Percentiles rank a stretch among this genome's conserved stretches.
Evolutionary conservation across 2,113 vertebrate genomes (phyloP).

Genomic region (Amblyornis subalaris): DNA sequence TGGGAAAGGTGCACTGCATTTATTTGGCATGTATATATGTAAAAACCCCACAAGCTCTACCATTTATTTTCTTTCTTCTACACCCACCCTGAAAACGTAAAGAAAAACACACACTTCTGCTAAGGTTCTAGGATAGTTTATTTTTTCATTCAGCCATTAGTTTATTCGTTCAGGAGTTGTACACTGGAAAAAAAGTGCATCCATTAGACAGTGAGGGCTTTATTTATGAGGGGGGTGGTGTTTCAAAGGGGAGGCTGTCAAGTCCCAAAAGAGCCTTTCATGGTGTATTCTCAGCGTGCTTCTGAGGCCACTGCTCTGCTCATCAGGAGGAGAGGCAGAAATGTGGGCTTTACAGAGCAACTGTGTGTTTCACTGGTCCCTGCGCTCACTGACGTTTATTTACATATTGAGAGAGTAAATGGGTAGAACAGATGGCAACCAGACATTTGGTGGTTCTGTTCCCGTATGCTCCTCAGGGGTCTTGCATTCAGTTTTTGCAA

Average conservation of each 20-base stretch:
- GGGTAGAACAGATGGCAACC: conserved; percentile 81
- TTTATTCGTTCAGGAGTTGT: conserved; percentile 68
- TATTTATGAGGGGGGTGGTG: conserved; percentile 63
- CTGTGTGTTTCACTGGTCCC: conserved; percentile 66
- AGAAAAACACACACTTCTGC: conserved; percentile 61
- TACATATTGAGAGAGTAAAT: conserved; percentile 75
- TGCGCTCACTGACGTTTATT: conserved; percentile 74
- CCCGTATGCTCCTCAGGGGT: conserved; percentile 67
- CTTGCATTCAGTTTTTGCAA: conserved; percentile 69
- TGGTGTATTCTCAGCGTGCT: conserved; percentile 66
- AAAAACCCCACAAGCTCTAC: conserved; percentile 43
- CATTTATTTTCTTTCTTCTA: conserved; percentile 64
- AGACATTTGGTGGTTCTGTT: conserved; percentile 70
- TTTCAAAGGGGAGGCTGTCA: conserved; percentile 64
- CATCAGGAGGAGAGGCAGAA: conserved; percentile 72
- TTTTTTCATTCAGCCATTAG: conserved; percentile 71
- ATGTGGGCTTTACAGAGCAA: conserved; percentile 73
- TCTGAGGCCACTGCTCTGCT: conserved; percentile 68
- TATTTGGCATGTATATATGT: conserved; percentile 2
- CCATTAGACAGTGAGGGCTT: conserved; percentile 70
- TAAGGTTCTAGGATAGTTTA: conserved; percentile 53
- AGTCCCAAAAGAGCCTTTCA: conserved; percentile 63
- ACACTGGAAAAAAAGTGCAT: conserved; percentile 63
- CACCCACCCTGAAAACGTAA: conserved; percentile 50
- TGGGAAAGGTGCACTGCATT: conserved; percentile 30